Evolutionary conservation across 2,888 invertebrate genomes (phyloP), one percentile per base, ranked within the genome.

Genomic region (Abscondita cerata): DNA sequence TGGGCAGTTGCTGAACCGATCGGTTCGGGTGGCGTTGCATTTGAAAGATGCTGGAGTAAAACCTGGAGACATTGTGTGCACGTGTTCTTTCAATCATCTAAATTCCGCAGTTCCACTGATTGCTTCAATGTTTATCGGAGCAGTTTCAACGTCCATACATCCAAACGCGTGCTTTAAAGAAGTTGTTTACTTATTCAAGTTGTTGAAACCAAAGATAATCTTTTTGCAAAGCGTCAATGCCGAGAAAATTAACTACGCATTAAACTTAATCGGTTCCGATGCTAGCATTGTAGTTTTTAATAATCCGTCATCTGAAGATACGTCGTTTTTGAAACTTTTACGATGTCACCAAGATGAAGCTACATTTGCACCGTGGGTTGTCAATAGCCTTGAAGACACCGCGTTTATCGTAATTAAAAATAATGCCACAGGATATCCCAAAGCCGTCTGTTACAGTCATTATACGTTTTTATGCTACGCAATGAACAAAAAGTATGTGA

Each of bases 351-450:
- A 44, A 1, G 60, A 58, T 1, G 69, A 69, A 38, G 36, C 53
- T 3, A 38, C 53, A 5, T 71, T 69, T 59, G 34, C 40, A 16
- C 67, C 68, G 6, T 47, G 47, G 8, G 51, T 12, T 13, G 40
- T 46, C 6, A 44, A 55, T 9, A 62, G 57, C 46, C 38, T 64
- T 6, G 20, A 50, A 8, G 65, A 68, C 8, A 67, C 65, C 2
- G 59, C 58, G 0, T 20, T 67, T 1, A 66, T 71, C 48, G 38
- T 70, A 16, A 70, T 69, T 51, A 70, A 68, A 47, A 71, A 70
- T 47, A 70, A 70, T 13, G 67, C 71, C 1, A 71, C 71, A n/a
- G 71, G 71, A 3, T 50, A 67, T 18, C 64, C 71, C 1, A 71
- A 71, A 61, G 71, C 66, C 11, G 68, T 71, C 13, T 65, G 65